Percentiles rank a stretch among this genome's conserved stretches.
Evolutionary conservation across 2,797 vertebrate species (phyloP).

Genomic region (Euphonia xanthogaster): DNA sequence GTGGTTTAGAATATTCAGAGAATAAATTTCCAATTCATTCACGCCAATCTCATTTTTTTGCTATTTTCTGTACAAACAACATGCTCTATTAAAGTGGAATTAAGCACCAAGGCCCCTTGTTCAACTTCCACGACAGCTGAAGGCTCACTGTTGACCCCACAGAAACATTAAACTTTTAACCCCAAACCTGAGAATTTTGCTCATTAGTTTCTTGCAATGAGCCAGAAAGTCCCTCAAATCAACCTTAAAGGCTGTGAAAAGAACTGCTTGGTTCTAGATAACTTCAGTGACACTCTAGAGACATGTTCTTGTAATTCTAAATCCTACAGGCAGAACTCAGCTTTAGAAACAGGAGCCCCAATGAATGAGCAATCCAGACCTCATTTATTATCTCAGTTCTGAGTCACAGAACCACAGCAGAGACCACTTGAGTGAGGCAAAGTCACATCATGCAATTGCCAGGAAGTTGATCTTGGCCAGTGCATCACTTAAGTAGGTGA

Average conservation of each 20-base stretch:
- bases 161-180: background rate
- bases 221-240: background rate
- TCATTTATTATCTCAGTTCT: background rate
- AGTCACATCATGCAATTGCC: background rate
- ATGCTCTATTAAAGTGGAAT: background rate
- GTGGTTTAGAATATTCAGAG: background rate
- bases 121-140: fast-evolving
- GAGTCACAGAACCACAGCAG: background rate
- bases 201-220: background rate
- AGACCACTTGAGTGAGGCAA: background rate
- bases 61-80: background rate
- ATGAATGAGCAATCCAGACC: background rate
- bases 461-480: background rate
- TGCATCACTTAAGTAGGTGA: background rate
- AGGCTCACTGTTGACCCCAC: background rate
- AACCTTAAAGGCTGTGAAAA: background rate
- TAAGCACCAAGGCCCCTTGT: background rate
- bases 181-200: background rate
- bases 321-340: background rate
- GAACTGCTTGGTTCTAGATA: background rate
- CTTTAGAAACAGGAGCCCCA: background rate
- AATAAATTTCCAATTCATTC: background rate
- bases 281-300: background rate
- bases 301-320: fast-evolving
- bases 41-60: background rate